Percentiles rank a stretch among this genome's conserved stretches.
phyloP scores from a whole-genome alignment of 2,797 vertebrate genomes.

The Sebastes itinus region DNA sequence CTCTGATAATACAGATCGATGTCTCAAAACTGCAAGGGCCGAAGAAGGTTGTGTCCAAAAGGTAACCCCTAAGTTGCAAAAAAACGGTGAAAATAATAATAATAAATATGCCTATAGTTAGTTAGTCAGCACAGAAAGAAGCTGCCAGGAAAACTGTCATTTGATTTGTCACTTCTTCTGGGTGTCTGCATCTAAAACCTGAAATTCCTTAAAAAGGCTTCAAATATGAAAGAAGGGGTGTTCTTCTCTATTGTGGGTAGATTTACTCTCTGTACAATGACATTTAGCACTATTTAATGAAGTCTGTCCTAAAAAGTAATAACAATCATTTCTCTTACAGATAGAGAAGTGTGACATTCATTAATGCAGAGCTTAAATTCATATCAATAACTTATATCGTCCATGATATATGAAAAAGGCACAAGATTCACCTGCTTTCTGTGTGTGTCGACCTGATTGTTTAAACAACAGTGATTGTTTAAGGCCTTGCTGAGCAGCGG shows the following conservation, averaged over 20 bases:
- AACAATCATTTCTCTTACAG: neutral
- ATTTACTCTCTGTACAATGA: neutral
- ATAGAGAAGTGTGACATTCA: neutral
- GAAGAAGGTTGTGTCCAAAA: too few species aligned
- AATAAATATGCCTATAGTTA: rapidly evolving
- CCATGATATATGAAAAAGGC: neutral
- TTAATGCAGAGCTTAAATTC: neutral
- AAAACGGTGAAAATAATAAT: too few species aligned
- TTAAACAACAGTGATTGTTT: neutral
- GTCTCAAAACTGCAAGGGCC: neutral
- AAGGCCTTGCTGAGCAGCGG: neutral
- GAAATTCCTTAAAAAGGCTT: neutral
- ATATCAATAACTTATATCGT: neutral
- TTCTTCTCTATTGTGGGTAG: neutral
- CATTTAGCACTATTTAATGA: neutral
- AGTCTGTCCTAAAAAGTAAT: neutral
- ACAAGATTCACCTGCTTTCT: neutral
- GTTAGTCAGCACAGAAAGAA: neutral
- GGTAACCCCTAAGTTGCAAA: neutral
- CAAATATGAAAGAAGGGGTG: neutral
- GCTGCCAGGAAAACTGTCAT: neutral
- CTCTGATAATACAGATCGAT: neutral
- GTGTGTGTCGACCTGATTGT: neutral
- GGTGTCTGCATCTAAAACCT: neutral
- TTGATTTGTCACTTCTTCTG: neutral